Base-by-base conservation (phyloP, 2,113 vertebrate genomes). In the Meleagris gallopavo region DNA sequence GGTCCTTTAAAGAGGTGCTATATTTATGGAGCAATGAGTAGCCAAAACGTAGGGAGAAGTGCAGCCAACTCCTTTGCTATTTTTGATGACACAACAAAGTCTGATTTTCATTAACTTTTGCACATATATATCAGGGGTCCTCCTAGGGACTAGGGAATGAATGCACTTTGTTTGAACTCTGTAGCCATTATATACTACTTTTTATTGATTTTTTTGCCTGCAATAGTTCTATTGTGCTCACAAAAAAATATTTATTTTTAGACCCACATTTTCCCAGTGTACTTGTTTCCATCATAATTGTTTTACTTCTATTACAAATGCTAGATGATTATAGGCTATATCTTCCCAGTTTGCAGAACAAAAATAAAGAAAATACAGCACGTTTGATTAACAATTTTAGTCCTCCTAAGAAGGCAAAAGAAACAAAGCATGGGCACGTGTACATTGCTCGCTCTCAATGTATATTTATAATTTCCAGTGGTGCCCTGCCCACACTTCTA, bases 201-300 rank as follows among this genome's bases (percentile, higher is more conserved):
- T 97, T 95, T 96, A 96, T 96, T 97, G 94, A 96, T 96, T 97
- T 96, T 67, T 29, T 25, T 52, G 62, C 87, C 46, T 95, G 93
- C 94, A 88, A 93, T 72, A 81, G 82, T 94, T 95, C 93, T 89
- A 91, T 88, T 97, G 93, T 95, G 93, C 86, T 88, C 91, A 88
- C 94, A 90, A 95, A 95, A 97, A 97, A 96, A 96, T 91, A 95
- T 57, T 94, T 96, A 88, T 93, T 96, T 97, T 96, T 97, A 96
- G 79, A 57, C 65, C n/a, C n/a, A 32, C 29, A 20, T 58, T 94
- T 94, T 93, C 94, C 93, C 89, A 91, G 79, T 92, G 67, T 92
- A 54, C 62, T 88, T 91, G 79, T 93, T 95, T 94, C 75, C 84
- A 85, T 86, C 94, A 87, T 82, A 74, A 77, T 84, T 89, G 25